Conservation (phyloP, 2,888 invertebrate genomes). For the Pteria penguin region DNA sequence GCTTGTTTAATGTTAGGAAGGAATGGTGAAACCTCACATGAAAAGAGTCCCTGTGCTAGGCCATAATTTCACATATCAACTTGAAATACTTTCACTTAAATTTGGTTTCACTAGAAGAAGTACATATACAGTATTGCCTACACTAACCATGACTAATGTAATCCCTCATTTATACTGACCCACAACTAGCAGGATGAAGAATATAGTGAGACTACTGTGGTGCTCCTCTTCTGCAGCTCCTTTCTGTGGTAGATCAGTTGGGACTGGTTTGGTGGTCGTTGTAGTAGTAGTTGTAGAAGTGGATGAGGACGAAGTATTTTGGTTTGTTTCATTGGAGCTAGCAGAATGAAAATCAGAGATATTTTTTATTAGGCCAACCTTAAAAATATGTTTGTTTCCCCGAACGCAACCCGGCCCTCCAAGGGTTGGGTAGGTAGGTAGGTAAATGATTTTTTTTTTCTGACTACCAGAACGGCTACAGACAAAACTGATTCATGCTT, state of each 20-base stretch:
- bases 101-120: not conserved
- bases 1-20: too few relatives aligned
- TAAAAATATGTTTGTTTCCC: too few relatives aligned
- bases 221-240: conserved; percentile 96
- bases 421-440: too few relatives aligned
- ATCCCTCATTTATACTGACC: conserved; percentile 79
- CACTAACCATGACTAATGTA: not conserved
- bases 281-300: conserved; percentile 48
- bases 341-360: too few relatives aligned
- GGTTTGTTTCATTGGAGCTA: conserved; percentile 14
- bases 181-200: conserved; percentile 97
- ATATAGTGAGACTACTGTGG: conserved; percentile 97
- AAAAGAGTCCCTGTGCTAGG: not conserved
- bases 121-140: not conserved
- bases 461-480: too few relatives aligned
- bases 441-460: too few relatives aligned
- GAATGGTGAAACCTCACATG: too few relatives aligned
- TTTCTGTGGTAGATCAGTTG: conserved; percentile 86
- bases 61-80: not conserved
- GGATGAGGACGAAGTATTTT: conserved; percentile 33
- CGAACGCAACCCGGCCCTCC: too few relatives aligned
- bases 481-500: too few relatives aligned
- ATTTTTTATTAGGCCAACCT: too few relatives aligned
- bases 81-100: not conserved
- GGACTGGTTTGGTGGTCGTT: conserved; percentile 58